Evolutionary conservation across 37 sponge, comb jelly and placozoan genomes (phyloP).

Genomic region (Theonella swinhoei): DNA sequence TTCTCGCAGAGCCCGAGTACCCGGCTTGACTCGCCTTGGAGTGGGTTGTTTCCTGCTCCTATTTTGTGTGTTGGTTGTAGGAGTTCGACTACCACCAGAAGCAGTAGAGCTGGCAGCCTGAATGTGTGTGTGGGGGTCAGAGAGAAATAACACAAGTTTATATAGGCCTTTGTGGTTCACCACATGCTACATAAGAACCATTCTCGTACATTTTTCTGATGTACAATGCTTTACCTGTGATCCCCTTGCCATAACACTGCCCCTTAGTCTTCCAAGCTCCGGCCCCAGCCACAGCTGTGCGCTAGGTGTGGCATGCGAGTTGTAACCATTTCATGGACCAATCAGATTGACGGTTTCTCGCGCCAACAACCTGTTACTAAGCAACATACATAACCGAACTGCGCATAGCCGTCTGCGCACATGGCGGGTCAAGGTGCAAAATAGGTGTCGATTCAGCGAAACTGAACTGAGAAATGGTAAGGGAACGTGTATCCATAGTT

Average conservation of each 20-base stretch:
- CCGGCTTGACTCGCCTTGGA: slow-evolving; percentile 3
- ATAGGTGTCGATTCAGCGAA: too few species aligned
- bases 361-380: slow-evolving; percentile 3
- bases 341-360: slow-evolving; percentile 13
- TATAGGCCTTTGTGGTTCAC: too few species aligned
- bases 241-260: background rate
- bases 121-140: background rate
- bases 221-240: too few species aligned
- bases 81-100: background rate
- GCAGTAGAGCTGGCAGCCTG: background rate
- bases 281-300: background rate
- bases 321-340: background rate
- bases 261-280: background rate
- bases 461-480: too few species aligned
- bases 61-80: background rate
- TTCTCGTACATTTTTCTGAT: too few species aligned
- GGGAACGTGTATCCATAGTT: too few species aligned
- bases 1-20: slow-evolving; percentile 27
- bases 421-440: too few species aligned
- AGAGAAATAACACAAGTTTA: too few species aligned
- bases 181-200: too few species aligned
- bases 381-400: background rate
- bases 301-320: background rate
- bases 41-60: slow-evolving; percentile 13
- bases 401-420: too few species aligned